These are phyloP conservation scores for Dorcus parallelipipedus DNA, from an alignment of 2,888 invertebrate species.

Conservation along the genomic window DNA sequence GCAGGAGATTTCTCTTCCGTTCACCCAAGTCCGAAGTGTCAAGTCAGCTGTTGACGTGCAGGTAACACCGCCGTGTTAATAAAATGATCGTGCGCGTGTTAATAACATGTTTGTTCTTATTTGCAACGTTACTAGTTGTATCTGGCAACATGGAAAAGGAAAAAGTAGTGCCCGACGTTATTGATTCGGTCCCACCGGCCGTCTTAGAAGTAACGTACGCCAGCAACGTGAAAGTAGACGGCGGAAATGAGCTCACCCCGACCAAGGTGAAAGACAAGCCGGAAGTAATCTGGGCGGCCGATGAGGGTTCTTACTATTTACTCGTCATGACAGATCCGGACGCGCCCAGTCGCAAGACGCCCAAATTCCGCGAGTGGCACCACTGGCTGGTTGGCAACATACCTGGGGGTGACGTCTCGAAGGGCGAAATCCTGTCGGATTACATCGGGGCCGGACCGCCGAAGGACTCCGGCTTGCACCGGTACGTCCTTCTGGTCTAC, in stretches of 20 bases:
- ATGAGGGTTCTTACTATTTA: slow-evolving; percentile 33
- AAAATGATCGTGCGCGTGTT: not conserved
- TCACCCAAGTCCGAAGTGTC: too few species aligned
- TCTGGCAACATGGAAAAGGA: slow-evolving; percentile 22
- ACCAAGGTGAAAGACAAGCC: slow-evolving; percentile 37
- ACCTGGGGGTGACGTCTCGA: slow-evolving; percentile 56
- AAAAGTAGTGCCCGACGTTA: slow-evolving; percentile 26
- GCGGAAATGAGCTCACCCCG: slow-evolving; percentile 35
- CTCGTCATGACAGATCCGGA: slow-evolving; percentile 67
- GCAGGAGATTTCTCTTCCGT: too few species aligned
- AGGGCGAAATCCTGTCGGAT: slow-evolving; percentile 65
- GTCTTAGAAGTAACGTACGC: slow-evolving; percentile 20
- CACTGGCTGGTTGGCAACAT: slow-evolving; percentile 79
- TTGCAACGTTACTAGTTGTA: slow-evolving; percentile 1
- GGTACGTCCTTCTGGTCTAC: slow-evolving; percentile 65
- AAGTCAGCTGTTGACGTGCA: not conserved
- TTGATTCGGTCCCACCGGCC: slow-evolving; percentile 19
- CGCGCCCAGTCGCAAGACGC: slow-evolving; percentile 67
- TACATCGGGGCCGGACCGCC: slow-evolving; percentile 70
- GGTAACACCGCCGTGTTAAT: slow-evolving; percentile 4
- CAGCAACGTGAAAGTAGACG: slow-evolving; percentile 22
- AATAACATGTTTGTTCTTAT: slow-evolving; percentile 5
- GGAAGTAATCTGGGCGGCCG: slow-evolving; percentile 34
- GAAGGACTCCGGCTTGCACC: slow-evolving; percentile 66
- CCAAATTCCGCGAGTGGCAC: slow-evolving; percentile 71